Conservation (phyloP, 2,113 vertebrate species). For the Meles meles region DNA sequence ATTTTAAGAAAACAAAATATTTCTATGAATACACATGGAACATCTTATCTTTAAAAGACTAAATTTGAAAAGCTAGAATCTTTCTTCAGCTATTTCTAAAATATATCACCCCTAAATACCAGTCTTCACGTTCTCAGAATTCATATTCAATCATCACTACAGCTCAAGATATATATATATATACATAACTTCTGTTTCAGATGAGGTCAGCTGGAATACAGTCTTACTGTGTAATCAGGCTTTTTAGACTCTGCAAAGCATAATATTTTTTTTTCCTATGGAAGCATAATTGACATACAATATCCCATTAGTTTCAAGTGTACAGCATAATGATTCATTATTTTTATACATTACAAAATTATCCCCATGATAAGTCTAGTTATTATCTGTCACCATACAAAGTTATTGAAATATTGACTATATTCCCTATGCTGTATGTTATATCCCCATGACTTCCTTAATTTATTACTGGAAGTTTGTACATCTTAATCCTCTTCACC, state of each 20-base stretch:
- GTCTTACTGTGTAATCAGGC: background rate
- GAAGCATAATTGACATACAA: background rate
- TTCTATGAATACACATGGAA: background rate
- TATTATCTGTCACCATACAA: background rate
- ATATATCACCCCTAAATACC: background rate
- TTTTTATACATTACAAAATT: background rate
- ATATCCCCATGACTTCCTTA: background rate
- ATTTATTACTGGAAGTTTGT: background rate
- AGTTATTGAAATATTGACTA: background rate
- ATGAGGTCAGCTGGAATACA: background rate
- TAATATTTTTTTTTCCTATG: background rate
- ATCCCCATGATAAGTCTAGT: background rate
- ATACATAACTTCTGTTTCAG: background rate
- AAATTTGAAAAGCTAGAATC: slow-evolving; percentile 46
- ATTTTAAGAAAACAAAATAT: slow-evolving; percentile 44
- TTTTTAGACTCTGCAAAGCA: background rate
- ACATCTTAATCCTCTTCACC: background rate
- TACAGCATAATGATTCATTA: background rate
- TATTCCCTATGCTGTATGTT: background rate
- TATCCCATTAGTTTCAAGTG: background rate
- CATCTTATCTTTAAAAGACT: slow-evolving; percentile 47
- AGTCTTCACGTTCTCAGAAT: slow-evolving; percentile 56
- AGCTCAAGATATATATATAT: background rate
- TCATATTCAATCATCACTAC: background rate
- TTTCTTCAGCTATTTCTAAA: slow-evolving; percentile 14